Base-by-base conservation (phyloP, 1,140 invertebrate species). In the Atta colombica region DNA sequence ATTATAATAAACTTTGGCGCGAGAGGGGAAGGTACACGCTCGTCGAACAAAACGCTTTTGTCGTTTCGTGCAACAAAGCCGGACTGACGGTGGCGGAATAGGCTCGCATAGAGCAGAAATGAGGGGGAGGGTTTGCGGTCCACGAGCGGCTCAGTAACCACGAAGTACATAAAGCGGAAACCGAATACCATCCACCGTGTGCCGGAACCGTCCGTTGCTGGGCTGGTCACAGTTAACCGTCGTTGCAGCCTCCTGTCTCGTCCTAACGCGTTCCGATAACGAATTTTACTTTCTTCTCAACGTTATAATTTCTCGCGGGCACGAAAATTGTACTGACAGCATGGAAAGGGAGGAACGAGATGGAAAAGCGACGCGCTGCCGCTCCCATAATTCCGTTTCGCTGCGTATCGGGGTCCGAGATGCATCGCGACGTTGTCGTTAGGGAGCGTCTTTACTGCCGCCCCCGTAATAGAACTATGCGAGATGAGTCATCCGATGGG, bases 1-100 rank as follows among this genome's bases (percentile, higher is more conserved):
- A 85, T 91, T 89, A 87, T 90, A 90, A 90, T 91, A 91, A 91
- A 89, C 51, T 87, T 66, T 85, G 21, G 84, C 25, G 55, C 31
- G 80, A 49, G 21, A 16, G 49, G n/a, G 21, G n/a, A 8, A 39
- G 49, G 65, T 51, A 74, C 60, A 49, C 39, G 65, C 35, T 45
- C 66, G 49, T 90, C 89, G 92, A 92, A 94, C 94, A 94, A 94
- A 94, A 93, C 91, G 92, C 94, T 93, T 94, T 94, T 94, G 93
- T 94, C 90, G 90, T 92, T 88, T 86, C 88, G 81, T 86, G 72
- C 86, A 81, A 93, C 93, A 93, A 94, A 92, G 93, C 92, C 88
- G 88, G 75, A 78, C 77, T 86, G 89, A 82, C 77, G 60, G 88
- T 60, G 69, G 77, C 77, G 65, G 21, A 65, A 78, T 74, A 85